A percentile compares a stretch with the other conserved stretches of the same genome.
phyloP scores from a whole-genome alignment of 2,797 vertebrate genomes.

The Danio aesculapii region DNA sequence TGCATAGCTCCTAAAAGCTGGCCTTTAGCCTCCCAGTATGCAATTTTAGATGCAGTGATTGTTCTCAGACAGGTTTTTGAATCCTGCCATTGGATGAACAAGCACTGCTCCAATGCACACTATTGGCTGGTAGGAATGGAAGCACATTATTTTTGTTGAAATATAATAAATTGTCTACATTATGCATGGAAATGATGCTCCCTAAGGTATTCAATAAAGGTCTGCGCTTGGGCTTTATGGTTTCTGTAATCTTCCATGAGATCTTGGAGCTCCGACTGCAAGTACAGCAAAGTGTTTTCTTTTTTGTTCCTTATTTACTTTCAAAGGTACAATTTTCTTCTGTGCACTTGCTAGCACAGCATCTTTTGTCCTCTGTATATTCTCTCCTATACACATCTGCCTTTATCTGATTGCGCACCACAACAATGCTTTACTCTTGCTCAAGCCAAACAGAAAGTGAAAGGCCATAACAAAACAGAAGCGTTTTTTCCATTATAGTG shows the following conservation, averaged over 20 bases:
- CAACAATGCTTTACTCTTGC: slow-evolving; percentile 70
- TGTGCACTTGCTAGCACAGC: slow-evolving; percentile 68
- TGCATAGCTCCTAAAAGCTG: too few relatives aligned
- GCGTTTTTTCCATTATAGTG: slow-evolving; percentile 69
- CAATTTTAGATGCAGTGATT: background rate
- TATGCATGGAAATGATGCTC: background rate
- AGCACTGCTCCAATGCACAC: background rate
- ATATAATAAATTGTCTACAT: background rate
- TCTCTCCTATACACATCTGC: slow-evolving; percentile 69
- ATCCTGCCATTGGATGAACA: background rate
- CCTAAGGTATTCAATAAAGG: too few relatives aligned
- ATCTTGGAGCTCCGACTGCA: background rate
- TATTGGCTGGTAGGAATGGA: background rate
- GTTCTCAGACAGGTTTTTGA: background rate
- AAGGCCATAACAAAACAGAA: slow-evolving; percentile 70
- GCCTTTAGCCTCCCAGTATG: background rate
- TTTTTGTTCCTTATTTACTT: slow-evolving; percentile 19
- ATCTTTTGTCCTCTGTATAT: slow-evolving; percentile 70
- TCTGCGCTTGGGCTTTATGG: background rate
- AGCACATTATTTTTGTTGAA: background rate
- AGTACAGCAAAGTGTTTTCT: slow-evolving; percentile 18
- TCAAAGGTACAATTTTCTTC: slow-evolving; percentile 67
- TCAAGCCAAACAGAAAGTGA: slow-evolving; percentile 66
- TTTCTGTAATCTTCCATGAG: background rate
- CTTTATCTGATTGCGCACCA: slow-evolving; percentile 76